Base-by-base conservation (phyloP, 2,888 invertebrate species). In the Aphidius colemani region DNA sequence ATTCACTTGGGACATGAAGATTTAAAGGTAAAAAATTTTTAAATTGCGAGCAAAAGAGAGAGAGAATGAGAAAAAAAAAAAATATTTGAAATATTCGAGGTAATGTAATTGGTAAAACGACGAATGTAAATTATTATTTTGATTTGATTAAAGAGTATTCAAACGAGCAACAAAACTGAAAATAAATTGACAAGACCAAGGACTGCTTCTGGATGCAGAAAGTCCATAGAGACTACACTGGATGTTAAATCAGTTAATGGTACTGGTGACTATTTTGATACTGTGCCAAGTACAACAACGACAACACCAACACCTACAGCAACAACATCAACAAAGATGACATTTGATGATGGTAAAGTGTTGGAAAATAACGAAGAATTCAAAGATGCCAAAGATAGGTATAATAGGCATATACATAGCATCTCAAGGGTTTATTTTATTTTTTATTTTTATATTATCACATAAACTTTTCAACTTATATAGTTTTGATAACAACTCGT, bases 1-100 rank as follows among this genome's bases (percentile, higher is more conserved):
- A 18, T 18, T 18, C 13, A 18, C 13, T 18, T 18, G 13, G 75
- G 75, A 48, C 66, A 69, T 7, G 41, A 65, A n/a, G 48, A 59
- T 55, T 55, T 63, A 7, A 66, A 72, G 63, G 71, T 72, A 69
- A 56, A 56, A 44, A 18, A 18, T 18, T 18, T 18, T 30, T 11
- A 10, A 44, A 9, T 7, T 13, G 13, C 48, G 11, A 48, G 11
- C 7, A 48, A 11, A 11, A 7, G 48, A 30, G 18, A 30, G 44
- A 44, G 45, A 56, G n/a, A 51, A 40, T 6, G 39, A 45, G 4
- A 1, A 44, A n/a, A 41, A 43, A 61, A 10, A 7, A 11, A 30
- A 11, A 48, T 53, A 56, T 45, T 56, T 56, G 46, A 44, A 18
- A 18, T 18, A 18, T 18, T 18, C 13, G 13, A 18, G 13, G 13